phyloP scores from a whole-genome alignment of 2,888 invertebrate genomes.

The Agrochola litura region DNA sequence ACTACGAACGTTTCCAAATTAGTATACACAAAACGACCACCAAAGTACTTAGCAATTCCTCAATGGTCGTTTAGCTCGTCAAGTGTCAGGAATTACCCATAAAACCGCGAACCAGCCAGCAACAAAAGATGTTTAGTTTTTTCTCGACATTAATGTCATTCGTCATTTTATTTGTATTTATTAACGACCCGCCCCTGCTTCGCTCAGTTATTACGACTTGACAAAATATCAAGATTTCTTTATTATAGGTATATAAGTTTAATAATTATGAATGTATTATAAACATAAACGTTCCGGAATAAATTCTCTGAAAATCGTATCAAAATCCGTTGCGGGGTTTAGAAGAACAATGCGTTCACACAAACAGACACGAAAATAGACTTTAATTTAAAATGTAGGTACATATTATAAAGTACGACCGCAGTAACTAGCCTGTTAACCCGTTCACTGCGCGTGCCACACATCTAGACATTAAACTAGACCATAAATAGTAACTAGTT shows the following conservation, averaged over 20 bases:
- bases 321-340: no score
- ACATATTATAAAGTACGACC: background rate
- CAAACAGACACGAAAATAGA: no score
- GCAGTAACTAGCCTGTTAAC: constrained; percentile 39
- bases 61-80: background rate
- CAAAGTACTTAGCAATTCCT: background rate
- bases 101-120: constrained; percentile 10
- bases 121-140: constrained; percentile 11
- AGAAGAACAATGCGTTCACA: no score
- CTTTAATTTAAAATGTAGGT: no score
- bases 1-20: background rate
- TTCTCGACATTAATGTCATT: constrained; percentile 20
- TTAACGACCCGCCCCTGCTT: background rate
- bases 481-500: constrained; percentile 64
- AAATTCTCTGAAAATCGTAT: no score
- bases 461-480: constrained; percentile 53
- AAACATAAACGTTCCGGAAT: no score
- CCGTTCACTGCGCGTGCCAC: constrained; percentile 51
- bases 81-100: constrained; percentile 6
- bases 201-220: background rate
- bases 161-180: constrained; percentile 8
- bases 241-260: background rate
- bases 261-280: no score
- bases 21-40: background rate
- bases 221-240: background rate